Evolutionary conservation across 1,140 invertebrate genomes (phyloP).

Genomic region (Ruditapes philippinarum): DNA sequence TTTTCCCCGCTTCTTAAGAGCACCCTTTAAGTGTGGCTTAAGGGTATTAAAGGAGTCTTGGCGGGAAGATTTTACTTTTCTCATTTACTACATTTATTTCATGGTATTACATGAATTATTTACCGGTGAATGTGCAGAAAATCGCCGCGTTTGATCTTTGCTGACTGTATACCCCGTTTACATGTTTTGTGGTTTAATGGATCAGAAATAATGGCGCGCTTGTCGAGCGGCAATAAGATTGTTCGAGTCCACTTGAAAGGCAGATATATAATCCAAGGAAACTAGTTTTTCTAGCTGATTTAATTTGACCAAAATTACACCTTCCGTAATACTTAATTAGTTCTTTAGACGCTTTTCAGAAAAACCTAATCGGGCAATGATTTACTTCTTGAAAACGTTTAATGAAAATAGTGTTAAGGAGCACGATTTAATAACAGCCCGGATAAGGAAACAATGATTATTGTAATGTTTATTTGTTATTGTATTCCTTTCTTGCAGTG

Average conservation of each 20-base stretch:
- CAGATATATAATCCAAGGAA: conserved; percentile 2
- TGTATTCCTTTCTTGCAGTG: too few relatives aligned
- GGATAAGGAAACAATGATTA: too few relatives aligned
- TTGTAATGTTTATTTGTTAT: too few relatives aligned
- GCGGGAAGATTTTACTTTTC: conserved; percentile 46
- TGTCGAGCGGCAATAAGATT: conserved; percentile 28
- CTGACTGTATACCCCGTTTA: not conserved
- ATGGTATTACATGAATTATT: conserved; percentile 45
- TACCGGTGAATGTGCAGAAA: conserved; percentile 37
- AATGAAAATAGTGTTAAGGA: too few relatives aligned
- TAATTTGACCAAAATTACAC: conserved; percentile 15
- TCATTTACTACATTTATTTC: conserved; percentile 44
- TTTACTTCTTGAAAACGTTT: too few relatives aligned
- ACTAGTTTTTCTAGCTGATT: conserved; percentile 37
- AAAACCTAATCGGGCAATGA: too few relatives aligned
- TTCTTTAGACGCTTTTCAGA: not conserved
- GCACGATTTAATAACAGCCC: too few relatives aligned
- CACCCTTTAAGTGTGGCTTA: conserved; percentile 30
- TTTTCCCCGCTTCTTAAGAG: conserved; percentile 26
- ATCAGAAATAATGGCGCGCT: conserved; percentile 39
- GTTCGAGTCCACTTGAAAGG: conserved; percentile 26
- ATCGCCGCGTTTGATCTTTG: conserved; percentile 25
- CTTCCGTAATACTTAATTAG: conserved; percentile 31
- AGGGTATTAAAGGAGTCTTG: conserved; percentile 42
- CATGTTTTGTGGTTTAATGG: conserved; percentile 44